Evolutionary conservation across 2,888 invertebrate genomes (phyloP), one percentile per base, ranked within the genome.

Genomic region (Carterocephalus palaemon): DNA sequence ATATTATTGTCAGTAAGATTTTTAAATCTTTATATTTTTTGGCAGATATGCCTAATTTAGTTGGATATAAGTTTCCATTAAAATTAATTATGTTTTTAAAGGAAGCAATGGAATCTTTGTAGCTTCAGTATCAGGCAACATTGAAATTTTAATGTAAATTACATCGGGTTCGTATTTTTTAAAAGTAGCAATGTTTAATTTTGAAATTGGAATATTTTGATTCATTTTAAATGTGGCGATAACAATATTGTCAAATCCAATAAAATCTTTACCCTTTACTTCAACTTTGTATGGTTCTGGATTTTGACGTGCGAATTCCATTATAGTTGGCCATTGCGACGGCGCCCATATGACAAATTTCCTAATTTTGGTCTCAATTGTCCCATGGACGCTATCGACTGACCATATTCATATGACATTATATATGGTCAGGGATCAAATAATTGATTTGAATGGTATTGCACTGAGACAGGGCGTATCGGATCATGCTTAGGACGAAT

Each of bases 381-480:
- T 8, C 7, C 8, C 28, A 28, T 28, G 28, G n/a, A 28, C 8
- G 28, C 28, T 28, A 28, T 28, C 28, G 4, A 28, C 28, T 28
- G 28, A 9, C 28, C n/a, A n/a, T n/a, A n/a, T n/a, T n/a, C n/a
- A n/a, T n/a, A 28, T 28, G 10, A n/a, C n/a, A n/a, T n/a, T n/a
- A n/a, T n/a, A n/a, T n/a, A n/a, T n/a, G n/a, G n/a, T n/a, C n/a
- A n/a, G n/a, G n/a, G n/a, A 24, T 8, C 9, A 28, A 9, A 28
- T 28, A 28, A 13, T 28, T 28, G 2, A 28, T 28, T 8, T 28
- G 28, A 28, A 28, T 28, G 4, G 28, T n/a, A n/a, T n/a, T 28
- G 6, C 28, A 28, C 9, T 28, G 2, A 2, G 28, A 3, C 8
- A 28, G 9, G 7, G 28, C 28, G 9, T 28, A 9, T 2, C 28